Evolutionary conservation across 92 coral and sea anemone species (phyloP), one percentile per base, ranked within the genome.

Genomic region (Heteractis magnifica): DNA sequence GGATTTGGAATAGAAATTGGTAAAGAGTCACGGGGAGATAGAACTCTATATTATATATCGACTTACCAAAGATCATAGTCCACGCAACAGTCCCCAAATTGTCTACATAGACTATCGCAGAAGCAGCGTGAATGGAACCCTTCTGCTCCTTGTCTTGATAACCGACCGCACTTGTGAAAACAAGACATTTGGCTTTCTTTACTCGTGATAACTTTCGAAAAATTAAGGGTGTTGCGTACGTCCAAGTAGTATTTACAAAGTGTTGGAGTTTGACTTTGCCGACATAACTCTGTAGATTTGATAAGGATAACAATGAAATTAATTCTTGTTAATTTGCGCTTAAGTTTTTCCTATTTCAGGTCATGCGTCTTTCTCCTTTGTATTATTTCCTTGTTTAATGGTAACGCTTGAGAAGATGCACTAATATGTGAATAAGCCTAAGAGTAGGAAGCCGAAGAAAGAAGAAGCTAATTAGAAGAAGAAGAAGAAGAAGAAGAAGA

Each of bases 41-140:
- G 10, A 21, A 19, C 49, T 10, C 21, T 20, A 1, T 20, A 16
- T 6, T 15, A 26, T 20, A 15, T 70, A 70, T 12, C 19, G 34
- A 64, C 83, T 64, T 19, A 80, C 83, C 59, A 49, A 10, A 64
- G 76, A 44, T 51, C 34, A 14, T 14, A 80, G 21, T 80, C 83
- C 49, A 41, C 76, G 6, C 83, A 80, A 23, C 83, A 80, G 55
- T 80, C 83, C 6, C n/a, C 8, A 58, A n/a, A 65, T 18, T 65
- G 18, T 41, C 49, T 50, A 65, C 83, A 80, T 18, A 64, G 41
- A n/a, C 11, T 44, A 34, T 80, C 83, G 49, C 83, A 80, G 50
- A 80, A 80, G 58, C 83, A 80, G 52, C 49, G 49, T 10, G 60
- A 15, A n/a, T n/a, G 10, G 10, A 62, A 62, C 21, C 9, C 70